These are phyloP conservation scores for Apamea epomidion DNA, from an alignment of 2,888 invertebrate species.

Conservation along the genomic window DNA sequence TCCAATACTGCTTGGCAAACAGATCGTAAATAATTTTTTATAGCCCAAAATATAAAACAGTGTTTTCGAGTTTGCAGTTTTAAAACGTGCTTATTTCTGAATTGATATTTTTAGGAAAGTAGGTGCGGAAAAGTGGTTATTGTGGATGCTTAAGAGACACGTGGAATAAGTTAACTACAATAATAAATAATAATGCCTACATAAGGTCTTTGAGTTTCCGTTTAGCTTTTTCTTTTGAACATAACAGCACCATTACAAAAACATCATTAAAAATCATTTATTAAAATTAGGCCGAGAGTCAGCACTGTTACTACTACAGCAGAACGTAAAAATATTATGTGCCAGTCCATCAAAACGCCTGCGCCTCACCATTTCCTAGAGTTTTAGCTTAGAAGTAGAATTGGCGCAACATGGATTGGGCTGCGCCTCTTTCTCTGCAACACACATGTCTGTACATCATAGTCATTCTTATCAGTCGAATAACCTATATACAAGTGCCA, in stretches of 20 bases:
- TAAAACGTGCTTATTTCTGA: slow-evolving; percentile 11
- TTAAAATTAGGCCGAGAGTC: background rate
- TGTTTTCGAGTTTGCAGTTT: slow-evolving; percentile 29
- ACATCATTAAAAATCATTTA: background rate
- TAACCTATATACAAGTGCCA: too few species aligned
- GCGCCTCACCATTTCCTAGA: background rate
- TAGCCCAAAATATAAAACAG: slow-evolving; percentile 41
- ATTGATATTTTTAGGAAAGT: slow-evolving; percentile 16
- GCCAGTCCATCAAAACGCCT: background rate
- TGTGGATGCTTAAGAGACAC: background rate
- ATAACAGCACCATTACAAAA: background rate
- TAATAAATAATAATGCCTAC: background rate
- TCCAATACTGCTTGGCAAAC: slow-evolving; percentile 45
- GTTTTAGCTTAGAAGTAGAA: too few species aligned
- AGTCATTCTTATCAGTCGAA: background rate
- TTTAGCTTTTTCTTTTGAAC: background rate
- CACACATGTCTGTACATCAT: background rate
- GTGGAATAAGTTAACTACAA: background rate
- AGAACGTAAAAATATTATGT: too few species aligned
- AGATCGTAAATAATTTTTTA: slow-evolving; percentile 51
- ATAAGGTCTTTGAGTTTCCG: background rate
- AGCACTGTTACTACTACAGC: background rate
- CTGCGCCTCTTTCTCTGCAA: background rate
- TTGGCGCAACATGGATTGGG: too few species aligned
- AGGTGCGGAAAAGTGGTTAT: background rate